Evolutionary conservation across 2,888 invertebrate species (phyloP).

Genomic region (Lamellibrachia satsuma): DNA sequence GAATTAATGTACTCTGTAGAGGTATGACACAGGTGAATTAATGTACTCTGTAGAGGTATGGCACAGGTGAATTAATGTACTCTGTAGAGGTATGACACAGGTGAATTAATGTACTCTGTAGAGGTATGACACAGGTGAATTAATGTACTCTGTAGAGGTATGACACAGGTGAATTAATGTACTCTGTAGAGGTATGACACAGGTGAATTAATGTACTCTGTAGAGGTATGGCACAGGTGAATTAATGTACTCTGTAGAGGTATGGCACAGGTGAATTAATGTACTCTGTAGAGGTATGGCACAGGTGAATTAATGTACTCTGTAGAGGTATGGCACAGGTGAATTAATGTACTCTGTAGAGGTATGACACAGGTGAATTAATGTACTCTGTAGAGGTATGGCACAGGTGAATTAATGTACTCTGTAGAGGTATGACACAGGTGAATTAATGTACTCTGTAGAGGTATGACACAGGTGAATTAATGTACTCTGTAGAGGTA

Average conservation of each 20-base stretch:
- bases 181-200: no score
- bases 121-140: no score
- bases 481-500: background rate
- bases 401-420: no score
- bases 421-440: background rate
- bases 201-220: background rate
- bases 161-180: background rate
- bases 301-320: background rate
- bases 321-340: no score
- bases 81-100: background rate
- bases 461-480: no score
- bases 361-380: background rate
- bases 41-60: no score
- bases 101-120: background rate
- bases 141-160: background rate
- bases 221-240: background rate
- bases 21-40: background rate
- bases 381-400: no score
- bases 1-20: background rate
- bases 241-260: background rate
- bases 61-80: no score
- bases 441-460: background rate
- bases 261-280: no score
- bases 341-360: background rate
- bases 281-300: background rate